phyloP scores from a whole-genome alignment of 2,888 invertebrate genomes.

The Syrista parreyssii region DNA sequence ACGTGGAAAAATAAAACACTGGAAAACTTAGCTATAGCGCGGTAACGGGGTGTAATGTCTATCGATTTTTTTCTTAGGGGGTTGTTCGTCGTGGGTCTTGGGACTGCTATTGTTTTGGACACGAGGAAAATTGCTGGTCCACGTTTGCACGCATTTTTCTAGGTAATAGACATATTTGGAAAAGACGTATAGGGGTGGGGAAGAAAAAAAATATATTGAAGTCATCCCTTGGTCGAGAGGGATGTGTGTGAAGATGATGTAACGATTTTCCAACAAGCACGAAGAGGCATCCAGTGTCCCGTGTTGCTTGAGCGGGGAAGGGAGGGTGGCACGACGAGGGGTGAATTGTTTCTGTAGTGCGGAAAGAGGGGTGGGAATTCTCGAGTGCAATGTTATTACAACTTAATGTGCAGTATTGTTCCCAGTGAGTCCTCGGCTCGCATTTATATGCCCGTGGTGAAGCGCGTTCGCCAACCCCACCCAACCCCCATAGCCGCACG shows the following conservation, averaged over 20 bases:
- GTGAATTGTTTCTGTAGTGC: not conserved
- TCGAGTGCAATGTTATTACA: constrained; percentile 48
- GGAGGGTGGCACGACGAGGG: constrained; percentile 20
- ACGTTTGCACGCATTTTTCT: not conserved
- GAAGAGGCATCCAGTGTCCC: not conserved
- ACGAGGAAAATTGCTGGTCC: not conserved
- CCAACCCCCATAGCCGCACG: not conserved
- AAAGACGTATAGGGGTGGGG: not conserved
- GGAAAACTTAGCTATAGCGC: not conserved
- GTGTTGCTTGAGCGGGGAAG: constrained; percentile 29
- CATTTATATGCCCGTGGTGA: constrained; percentile 26
- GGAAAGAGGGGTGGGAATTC: not conserved
- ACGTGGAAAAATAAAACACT: not conserved
- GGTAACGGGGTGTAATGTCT: not conserved
- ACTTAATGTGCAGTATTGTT: constrained; percentile 54
- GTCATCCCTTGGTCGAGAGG: constrained; percentile 16
- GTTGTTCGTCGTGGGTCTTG: not conserved
- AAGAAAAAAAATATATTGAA: not conserved
- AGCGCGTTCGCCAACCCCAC: not conserved
- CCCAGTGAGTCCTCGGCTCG: constrained; percentile 40
- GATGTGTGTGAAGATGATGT: constrained; percentile 4
- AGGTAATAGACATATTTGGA: not conserved
- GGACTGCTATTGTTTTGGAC: not conserved
- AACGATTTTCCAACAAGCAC: not conserved
- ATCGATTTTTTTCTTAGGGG: not conserved